phyloP scores from a whole-genome alignment of 2,113 vertebrate species.

The Pedionomus torquatus region DNA sequence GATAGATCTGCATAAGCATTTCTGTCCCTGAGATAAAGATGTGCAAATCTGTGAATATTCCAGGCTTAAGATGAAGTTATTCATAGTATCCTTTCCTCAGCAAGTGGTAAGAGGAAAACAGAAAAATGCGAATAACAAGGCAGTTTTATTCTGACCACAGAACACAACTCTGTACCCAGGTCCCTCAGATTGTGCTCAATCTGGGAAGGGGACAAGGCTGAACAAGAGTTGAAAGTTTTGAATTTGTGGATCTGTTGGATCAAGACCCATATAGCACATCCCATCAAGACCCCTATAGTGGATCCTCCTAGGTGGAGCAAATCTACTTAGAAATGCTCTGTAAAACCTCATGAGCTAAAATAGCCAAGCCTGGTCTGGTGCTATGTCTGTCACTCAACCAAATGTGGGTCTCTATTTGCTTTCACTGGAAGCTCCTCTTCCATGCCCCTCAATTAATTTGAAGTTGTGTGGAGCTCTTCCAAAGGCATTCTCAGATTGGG shows the following conservation, averaged over 20 bases:
- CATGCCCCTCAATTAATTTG: neutral
- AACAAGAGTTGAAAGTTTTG: neutral
- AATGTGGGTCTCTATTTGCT: neutral
- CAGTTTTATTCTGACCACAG: neutral
- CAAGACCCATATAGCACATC: neutral
- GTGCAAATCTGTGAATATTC: fast-evolving
- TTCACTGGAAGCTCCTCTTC: neutral
- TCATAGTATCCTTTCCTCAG: neutral
- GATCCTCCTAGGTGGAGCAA: neutral
- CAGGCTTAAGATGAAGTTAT: neutral
- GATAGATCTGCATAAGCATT: neutral
- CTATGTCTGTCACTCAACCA: neutral
- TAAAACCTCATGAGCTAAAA: neutral
- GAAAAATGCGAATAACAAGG: neutral
- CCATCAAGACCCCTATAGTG: neutral
- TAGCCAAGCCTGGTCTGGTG: neutral
- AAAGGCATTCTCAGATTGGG: neutral
- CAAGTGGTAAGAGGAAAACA: neutral
- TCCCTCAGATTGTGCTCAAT: neutral
- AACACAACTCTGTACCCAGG: neutral
- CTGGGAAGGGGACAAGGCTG: neutral
- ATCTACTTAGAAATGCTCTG: neutral
- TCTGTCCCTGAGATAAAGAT: neutral
- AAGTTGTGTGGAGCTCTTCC: neutral
- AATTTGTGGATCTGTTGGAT: neutral